phyloP scores from a whole-genome alignment of 2,113 vertebrate species.

The Odocoileus hemionus region DNA sequence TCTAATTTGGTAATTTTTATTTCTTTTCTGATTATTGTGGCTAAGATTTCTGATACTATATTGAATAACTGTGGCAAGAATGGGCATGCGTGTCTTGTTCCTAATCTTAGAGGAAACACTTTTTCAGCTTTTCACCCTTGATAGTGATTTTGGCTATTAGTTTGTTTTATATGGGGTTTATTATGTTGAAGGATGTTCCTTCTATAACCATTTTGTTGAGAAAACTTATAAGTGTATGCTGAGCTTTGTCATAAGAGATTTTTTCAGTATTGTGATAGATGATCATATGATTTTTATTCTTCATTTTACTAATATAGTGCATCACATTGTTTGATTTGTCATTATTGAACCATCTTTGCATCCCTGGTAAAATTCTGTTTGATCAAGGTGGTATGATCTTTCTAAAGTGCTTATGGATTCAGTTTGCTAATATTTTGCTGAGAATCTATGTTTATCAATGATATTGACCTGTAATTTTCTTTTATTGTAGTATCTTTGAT shows the following conservation, averaged over 20 bases:
- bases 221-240: not conserved
- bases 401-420: not conserved
- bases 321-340: not conserved
- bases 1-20: not conserved
- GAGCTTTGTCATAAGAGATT: not conserved
- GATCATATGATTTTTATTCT: not conserved
- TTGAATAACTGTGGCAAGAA: not conserved
- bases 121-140: not conserved
- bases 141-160: not conserved
- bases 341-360: not conserved
- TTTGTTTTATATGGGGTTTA: not conserved
- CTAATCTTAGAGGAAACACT: not conserved
- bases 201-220: not conserved
- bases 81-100: not conserved
- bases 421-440: not conserved
- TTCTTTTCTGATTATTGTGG: not conserved
- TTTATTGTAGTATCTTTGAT: not conserved
- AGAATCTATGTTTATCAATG: not conserved
- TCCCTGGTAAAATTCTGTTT: not conserved
- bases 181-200: not conserved
- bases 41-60: not conserved
- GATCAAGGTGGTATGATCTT: not conserved
- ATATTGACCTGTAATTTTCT: not conserved
- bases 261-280: not conserved
- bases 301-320: not conserved